A percentile compares a stretch with the other conserved stretches of the same genome.
These are phyloP conservation scores for Aleiodes alternator DNA, from an alignment of 2,888 invertebrate species.

Conservation along the genomic window DNA sequence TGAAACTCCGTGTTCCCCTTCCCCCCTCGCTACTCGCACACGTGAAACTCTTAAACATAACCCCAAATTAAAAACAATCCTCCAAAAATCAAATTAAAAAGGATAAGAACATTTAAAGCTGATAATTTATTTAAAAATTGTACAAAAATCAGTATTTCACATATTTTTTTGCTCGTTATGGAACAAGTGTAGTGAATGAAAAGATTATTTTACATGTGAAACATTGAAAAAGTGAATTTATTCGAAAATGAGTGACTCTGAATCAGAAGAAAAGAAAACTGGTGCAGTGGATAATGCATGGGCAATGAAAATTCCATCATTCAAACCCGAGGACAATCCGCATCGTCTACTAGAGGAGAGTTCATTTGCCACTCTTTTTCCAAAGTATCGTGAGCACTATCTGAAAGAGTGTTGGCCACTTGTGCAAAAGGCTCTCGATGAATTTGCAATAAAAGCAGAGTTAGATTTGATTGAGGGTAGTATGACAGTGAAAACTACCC, in stretches of 20 bases:
- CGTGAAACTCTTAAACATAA: too few species aligned
- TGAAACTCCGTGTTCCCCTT: too few species aligned
- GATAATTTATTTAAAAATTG: too few species aligned
- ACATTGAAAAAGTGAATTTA: background rate
- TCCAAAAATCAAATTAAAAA: too few species aligned
- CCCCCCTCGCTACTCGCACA: too few species aligned
- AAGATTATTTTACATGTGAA: background rate
- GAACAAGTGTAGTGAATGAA: background rate
- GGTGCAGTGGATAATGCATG: constrained; percentile 90
- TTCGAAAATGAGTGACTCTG: constrained; percentile 68
- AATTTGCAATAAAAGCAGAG: constrained; percentile 89
- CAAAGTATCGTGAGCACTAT: constrained; percentile 97
- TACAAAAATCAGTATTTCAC: too few species aligned
- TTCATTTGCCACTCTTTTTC: constrained; percentile 97
- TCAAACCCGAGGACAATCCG: constrained; percentile 92
- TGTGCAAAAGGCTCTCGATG: constrained; percentile 89
- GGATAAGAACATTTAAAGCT: too few species aligned
- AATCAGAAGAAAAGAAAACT: constrained; percentile 67
- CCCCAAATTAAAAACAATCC: too few species aligned
- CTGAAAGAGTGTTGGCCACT: constrained; percentile 96
- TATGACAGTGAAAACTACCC: constrained; percentile 94
- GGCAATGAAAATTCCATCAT: constrained; percentile 90
- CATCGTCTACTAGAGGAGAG: constrained; percentile 93
- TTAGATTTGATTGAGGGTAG: constrained; percentile 95
- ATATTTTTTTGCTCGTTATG: background rate